A percentile compares a stretch with the other conserved stretches of the same genome.
phyloP scores from a whole-genome alignment of 2,113 vertebrate genomes.

The Neodon shergylaensis region DNA sequence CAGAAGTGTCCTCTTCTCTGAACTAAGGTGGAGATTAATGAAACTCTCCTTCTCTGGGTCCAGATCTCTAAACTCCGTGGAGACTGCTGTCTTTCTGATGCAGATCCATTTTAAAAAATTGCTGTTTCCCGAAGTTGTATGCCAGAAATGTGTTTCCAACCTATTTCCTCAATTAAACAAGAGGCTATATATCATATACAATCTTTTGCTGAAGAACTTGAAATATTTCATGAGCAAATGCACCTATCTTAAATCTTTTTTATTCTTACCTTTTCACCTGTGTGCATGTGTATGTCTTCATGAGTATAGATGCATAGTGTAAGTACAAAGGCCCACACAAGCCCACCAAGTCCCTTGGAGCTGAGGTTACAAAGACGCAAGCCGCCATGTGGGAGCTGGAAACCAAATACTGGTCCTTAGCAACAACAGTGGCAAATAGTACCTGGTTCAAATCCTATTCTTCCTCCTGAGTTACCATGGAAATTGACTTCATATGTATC shows the following conservation, averaged over 20 bases:
- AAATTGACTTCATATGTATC: background rate
- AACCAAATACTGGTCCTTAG: background rate
- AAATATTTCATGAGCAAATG: slow-evolving; percentile 5
- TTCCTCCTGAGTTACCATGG: background rate
- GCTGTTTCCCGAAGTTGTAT: background rate
- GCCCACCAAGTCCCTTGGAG: background rate
- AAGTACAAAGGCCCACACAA: background rate
- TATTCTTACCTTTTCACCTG: background rate
- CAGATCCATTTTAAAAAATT: slow-evolving; percentile 1
- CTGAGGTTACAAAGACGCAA: background rate
- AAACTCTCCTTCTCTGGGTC: background rate
- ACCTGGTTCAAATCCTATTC: background rate
- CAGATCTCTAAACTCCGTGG: background rate
- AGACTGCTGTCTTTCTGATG: background rate
- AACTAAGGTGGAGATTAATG: background rate
- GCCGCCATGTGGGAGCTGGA: background rate
- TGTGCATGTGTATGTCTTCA: background rate
- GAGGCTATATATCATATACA: background rate
- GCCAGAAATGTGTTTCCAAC: background rate
- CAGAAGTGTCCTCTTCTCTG: background rate
- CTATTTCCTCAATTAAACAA: background rate
- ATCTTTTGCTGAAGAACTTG: background rate
- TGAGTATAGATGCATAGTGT: background rate
- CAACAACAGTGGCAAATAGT: background rate
- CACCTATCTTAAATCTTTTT: background rate